A percentile compares a stretch with the other conserved stretches of the same genome.
Conservation (phyloP, 2,888 invertebrate genomes). For the Ditylenchus weischeri region DNA sequence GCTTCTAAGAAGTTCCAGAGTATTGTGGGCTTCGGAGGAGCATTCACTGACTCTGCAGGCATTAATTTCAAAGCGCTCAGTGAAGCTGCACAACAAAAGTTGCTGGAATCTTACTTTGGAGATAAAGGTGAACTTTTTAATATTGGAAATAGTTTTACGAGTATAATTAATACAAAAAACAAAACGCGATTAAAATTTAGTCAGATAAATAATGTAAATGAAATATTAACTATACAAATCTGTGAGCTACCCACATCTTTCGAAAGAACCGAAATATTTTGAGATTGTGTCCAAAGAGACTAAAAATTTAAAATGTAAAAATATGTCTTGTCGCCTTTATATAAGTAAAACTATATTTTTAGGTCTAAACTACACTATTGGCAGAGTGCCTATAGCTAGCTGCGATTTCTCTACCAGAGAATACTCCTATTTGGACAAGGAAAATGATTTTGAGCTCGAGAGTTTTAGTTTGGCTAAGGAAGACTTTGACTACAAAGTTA, state of each 20-base stretch:
- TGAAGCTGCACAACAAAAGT: constrained; percentile 60
- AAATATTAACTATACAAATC: too few species aligned
- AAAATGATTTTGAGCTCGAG: constrained; percentile 63
- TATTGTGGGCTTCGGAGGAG: constrained; percentile 66
- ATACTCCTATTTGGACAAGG: constrained; percentile 76
- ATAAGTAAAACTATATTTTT: constrained; percentile 32
- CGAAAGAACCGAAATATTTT: too few species aligned
- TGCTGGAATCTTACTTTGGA: constrained; percentile 41
- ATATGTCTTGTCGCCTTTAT: too few species aligned
- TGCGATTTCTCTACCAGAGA: constrained; percentile 78
- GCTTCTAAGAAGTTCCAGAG: constrained; percentile 22
- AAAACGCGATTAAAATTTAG: too few species aligned
- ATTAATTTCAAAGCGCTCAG: constrained; percentile 72
- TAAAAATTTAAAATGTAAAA: too few species aligned
- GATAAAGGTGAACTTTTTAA: background rate
- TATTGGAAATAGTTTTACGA: too few species aligned
- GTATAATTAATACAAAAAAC: too few species aligned
- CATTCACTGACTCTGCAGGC: constrained; percentile 73
- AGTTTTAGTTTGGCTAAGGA: constrained; percentile 70
- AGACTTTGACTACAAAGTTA: constrained; percentile 69
- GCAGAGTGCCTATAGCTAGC: constrained; percentile 79
- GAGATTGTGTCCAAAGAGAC: too few species aligned
- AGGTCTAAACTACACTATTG: constrained; percentile 76
- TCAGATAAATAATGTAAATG: too few species aligned
- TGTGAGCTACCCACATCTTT: too few species aligned